Evolutionary conservation across 2,888 invertebrate species (phyloP), one percentile per base, ranked within the genome.

Genomic region (Seladonia tumulorum): DNA sequence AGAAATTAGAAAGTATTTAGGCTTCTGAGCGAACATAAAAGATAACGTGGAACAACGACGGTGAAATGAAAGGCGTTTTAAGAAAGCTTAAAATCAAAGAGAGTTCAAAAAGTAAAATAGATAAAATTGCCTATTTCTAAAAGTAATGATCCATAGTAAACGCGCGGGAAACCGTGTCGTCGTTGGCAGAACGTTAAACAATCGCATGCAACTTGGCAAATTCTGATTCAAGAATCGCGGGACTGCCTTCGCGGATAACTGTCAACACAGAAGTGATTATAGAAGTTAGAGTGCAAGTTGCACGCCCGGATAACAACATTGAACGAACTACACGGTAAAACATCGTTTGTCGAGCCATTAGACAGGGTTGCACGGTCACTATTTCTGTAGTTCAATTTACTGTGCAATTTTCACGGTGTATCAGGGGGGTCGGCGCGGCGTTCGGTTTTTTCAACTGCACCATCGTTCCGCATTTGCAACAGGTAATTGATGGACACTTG

Each of bases 291-390:
- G 70, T 53, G 60, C 25, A 71, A 39, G 14, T 53, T 77, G 76
- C 25, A 60, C 74, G 80, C 66, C 60, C 78, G 78, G 77, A 81
- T 87, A 86, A 82, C 80, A 77, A 72, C 72, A 82, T 66, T 87
- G 84, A 88, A 81, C 87, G 81, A 86, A 73, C 83, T 87, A 83
- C 72, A 78, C 82, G 57, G 83, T 89, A 87, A 90, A 91, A 83
- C 87, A 89, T 87, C 85, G 91, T 87, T 89, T 83, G 84, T 82
- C 91, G 87, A 89, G 80, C 91, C 90, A 91, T 91, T 90, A 87
- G 87, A 89, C 86, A 76, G 82, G 57, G 84, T 79, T 76, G 79
- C 45, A 79, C 76, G 45, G 74, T 83, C 79, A 85, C 87, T 86
- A 86, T 91, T 87, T 91, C 86, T 75, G 80, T 84, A 83, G 89